Percentiles rank a stretch among this genome's conserved stretches.
Conservation (phyloP, 2,113 vertebrate genomes). For the Excalfactoria chinensis region DNA sequence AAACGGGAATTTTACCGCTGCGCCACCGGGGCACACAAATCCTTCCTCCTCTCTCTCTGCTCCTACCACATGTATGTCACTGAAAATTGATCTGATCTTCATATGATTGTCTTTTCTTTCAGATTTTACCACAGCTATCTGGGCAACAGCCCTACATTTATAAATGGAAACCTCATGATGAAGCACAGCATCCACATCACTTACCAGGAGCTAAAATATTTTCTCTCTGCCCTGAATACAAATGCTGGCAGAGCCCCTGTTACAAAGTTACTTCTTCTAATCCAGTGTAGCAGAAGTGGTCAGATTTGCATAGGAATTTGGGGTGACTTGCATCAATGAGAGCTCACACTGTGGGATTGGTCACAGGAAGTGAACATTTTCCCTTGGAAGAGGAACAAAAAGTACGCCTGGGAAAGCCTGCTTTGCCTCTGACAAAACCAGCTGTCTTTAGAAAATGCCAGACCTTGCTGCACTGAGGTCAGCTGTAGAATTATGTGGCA, state of each 20-base stretch:
- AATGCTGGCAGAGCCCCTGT: slow-evolving; percentile 15
- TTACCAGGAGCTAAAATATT: slow-evolving; percentile 39
- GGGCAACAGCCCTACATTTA: slow-evolving; percentile 54
- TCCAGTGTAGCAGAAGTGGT: slow-evolving; percentile 49
- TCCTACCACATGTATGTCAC: not conserved
- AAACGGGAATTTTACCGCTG: no score
- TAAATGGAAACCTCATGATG: slow-evolving; percentile 60
- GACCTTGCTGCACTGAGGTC: slow-evolving; percentile 57
- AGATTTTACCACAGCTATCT: slow-evolving; percentile 58
- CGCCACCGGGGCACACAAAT: no score
- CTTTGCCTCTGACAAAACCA: slow-evolving; percentile 30
- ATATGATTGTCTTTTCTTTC: slow-evolving; percentile 48
- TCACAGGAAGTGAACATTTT: slow-evolving; percentile 24
- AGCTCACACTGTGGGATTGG: not conserved
- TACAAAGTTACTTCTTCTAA: slow-evolving; percentile 40
- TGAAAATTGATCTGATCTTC: slow-evolving; percentile 41
- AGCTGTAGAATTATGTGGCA: slow-evolving; percentile 73
- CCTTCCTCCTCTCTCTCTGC: not conserved
- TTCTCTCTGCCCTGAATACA: slow-evolving; percentile 13
- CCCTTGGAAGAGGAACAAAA: slow-evolving; percentile 72
- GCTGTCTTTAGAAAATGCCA: slow-evolving; percentile 67
- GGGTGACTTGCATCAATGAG: slow-evolving; percentile 42
- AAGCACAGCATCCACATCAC: slow-evolving; percentile 7
- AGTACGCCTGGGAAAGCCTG: slow-evolving; percentile 50
- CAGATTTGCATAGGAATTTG: slow-evolving; percentile 48